These are phyloP conservation scores for Grapholita molesta DNA, from an alignment of 1,140 invertebrate species.

Conservation along the genomic window DNA sequence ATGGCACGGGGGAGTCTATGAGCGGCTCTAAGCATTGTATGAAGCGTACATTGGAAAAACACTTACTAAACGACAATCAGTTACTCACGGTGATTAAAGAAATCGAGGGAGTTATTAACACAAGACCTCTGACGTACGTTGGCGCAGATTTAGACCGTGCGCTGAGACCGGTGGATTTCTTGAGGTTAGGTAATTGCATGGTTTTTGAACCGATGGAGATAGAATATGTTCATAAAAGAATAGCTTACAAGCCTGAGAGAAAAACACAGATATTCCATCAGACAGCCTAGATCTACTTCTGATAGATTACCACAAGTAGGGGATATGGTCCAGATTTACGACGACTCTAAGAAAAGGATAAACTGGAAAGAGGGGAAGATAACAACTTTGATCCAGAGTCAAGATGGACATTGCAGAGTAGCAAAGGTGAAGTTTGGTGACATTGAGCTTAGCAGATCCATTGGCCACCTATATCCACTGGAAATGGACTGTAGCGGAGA, in stretches of 20 bases:
- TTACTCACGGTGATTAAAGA: constrained; percentile 2
- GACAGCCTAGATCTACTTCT: neutral
- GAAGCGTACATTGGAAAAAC: constrained; percentile 14
- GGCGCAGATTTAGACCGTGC: neutral
- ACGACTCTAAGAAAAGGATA: neutral
- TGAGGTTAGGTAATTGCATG: neutral
- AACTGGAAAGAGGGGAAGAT: constrained; percentile 17
- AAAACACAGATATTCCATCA: neutral
- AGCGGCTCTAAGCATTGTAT: constrained; percentile 14
- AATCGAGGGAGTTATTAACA: constrained; percentile 5
- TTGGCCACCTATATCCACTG: constrained; percentile 13
- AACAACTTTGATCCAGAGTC: neutral
- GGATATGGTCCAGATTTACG: constrained; percentile 13
- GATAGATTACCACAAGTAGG: neutral
- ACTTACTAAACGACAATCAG: neutral
- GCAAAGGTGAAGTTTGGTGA: constrained; percentile 9
- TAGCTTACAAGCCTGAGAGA: neutral
- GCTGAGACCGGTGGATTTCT: constrained; percentile 7
- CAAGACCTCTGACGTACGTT: constrained; percentile 3
- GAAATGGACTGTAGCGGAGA: neutral
- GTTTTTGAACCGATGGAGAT: neutral
- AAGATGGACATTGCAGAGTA: neutral
- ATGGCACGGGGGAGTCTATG: constrained; percentile 16
- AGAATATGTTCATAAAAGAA: constrained; percentile 18
- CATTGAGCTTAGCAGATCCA: neutral